Evolutionary conservation across 2,113 vertebrate species (phyloP), one percentile per base, ranked within the genome.

Genomic region (Python bivittatus): DNA sequence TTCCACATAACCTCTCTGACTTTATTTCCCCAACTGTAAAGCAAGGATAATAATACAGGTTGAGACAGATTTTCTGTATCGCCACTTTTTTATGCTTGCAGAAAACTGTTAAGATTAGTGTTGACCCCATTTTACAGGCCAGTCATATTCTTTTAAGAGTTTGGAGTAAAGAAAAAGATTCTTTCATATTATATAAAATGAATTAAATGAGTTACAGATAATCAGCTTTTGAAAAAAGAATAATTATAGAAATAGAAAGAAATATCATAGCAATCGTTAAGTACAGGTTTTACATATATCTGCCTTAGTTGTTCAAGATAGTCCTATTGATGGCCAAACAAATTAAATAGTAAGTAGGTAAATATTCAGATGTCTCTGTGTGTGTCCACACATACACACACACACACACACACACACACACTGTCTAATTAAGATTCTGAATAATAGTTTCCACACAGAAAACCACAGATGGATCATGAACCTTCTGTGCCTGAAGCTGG

Each of bases 21-120:
- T 96, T 94, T 95, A 96, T 92, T 96, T 97, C 95, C 96, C 96
- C 97, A 96, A 96, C 97, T 97, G 96, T 96, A 97, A 97, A 97
- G 91, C 92, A 95, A 92, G 91, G 96, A 94, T 95, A 89, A 56
- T 92, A 90, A 17, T 92, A 38, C 17, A 96, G 92, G 60, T 1
- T 9, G 22, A 84, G 68, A 94, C 86, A 90, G 29, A 96, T 95
- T 92, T 93, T 79, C 12, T 61, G 44, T 92, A 89, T 89, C 92
- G 84, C 1, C 61, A 44, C 10, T 61, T 89, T 89, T 92, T 20
- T 88, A 17, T 92, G 56, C 87, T 15, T 72, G 48, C n/a, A 90
- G 88, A 61, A 92, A 87, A 23, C 11, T 53, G 25, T 25, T 12
- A 79, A 79, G 25, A 15, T 33, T 15, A 93, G 17, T 44, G 58